Percentiles rank a stretch among this genome's conserved stretches.
These are phyloP conservation scores for Elgaria multicarinata DNA, from an alignment of 2,113 vertebrate species.

Conservation along the genomic window DNA sequence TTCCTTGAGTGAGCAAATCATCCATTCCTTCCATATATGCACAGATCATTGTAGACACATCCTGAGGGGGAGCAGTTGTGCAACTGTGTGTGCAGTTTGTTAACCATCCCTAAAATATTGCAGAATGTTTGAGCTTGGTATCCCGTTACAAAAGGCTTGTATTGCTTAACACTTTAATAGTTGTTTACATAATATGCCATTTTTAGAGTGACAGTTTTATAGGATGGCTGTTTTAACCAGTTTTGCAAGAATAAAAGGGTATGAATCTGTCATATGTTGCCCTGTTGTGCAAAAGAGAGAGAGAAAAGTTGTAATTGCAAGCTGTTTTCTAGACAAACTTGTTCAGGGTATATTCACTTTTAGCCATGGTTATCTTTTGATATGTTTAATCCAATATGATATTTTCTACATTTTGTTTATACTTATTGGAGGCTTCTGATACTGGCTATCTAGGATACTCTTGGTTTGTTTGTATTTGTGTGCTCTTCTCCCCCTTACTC, in stretches of 20 bases:
- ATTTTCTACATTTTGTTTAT: neutral
- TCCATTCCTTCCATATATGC: no score
- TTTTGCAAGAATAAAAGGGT: neutral
- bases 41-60: neutral
- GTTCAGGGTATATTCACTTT: neutral
- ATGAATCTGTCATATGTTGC: neutral
- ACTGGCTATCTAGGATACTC: neutral
- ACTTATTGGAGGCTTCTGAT: neutral
- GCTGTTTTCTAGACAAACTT: neutral
- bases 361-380: neutral
- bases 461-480: neutral
- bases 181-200: neutral
- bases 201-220: neutral
- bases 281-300: neutral
- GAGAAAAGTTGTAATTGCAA: no score
- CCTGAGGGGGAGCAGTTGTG: no score
- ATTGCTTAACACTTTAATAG: neutral
- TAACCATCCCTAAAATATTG: neutral
- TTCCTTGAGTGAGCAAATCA: neutral
- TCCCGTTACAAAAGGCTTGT: neutral
- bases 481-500: neutral
- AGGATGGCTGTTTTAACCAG: neutral
- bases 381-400: neutral
- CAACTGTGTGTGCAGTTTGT: neutral
- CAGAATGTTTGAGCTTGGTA: neutral